Evolutionary conservation across 2,888 invertebrate species (phyloP), one percentile per base, ranked within the genome.

Genomic region (Loripinus fragilis): DNA sequence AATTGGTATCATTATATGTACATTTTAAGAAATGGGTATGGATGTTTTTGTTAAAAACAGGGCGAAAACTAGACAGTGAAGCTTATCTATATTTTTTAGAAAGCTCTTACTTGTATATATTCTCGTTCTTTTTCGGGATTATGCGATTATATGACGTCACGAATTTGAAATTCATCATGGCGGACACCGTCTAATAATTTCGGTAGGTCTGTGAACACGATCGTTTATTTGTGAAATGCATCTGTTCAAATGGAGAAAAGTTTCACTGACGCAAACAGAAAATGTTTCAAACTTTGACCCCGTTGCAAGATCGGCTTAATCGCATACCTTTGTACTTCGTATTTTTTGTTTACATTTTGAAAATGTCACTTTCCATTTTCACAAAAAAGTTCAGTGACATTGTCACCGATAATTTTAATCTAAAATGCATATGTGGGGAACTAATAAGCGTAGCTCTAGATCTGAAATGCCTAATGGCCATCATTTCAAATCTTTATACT

Each of bases 131-230:
- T 25, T 52, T n/a, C 52, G 52, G 25, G 52, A 52, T 52, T 52
- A 52, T 52, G 52, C 52, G 52, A 52, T 8, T 12, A 25, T 55
- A 30, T 89, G 89, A 88, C 89, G 87, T 89, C 87, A 89, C 81
- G 83, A 85, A 88, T 87, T 89, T 87, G 87, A 89, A 88, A 89
- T 88, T 87, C 87, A 88, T 81, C 85, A 88, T 88, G 89, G 89
- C 86, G 80, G 87, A 83, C 82, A 80, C 60, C 78, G 65, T 64
- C 65, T 74, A 70, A 77, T 76, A 75, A 72, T 55, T 78, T 73
- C 60, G 87, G 85, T 85, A 83, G 83, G 83, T 81, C 81, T 83
- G 81, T 71, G 60, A 77, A 52, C 5, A 33, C 5, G 23, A 60
- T 60, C 17, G 60, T 30, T 33, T 30, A 33, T 60, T 60, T 33